Percentiles rank a stretch among this genome's conserved stretches.
Evolutionary conservation across 37 sponge, comb jelly and placozoan species (phyloP).

Genomic region (Sycon ciliatum): DNA sequence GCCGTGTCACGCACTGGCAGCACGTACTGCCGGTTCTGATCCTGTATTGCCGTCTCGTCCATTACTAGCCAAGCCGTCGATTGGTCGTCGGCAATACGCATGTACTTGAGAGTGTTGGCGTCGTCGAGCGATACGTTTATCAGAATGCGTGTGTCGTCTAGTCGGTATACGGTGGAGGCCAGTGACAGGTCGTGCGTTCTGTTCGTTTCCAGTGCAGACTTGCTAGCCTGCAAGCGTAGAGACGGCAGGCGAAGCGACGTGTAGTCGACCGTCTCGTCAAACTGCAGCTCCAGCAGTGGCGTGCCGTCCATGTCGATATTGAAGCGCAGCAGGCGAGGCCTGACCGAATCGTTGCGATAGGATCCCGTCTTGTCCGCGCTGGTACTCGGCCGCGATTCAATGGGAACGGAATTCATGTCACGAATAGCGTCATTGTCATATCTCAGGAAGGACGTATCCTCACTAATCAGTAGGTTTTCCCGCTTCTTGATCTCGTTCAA

Average conservation of each 20-base stretch:
- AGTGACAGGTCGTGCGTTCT: background rate
- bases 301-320: constrained; percentile 59
- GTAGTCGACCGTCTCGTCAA: constrained; percentile 67
- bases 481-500: constrained; percentile 68
- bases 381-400: background rate
- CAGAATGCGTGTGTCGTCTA: background rate
- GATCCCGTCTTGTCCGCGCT: constrained; percentile 30
- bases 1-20: constrained; percentile 61
- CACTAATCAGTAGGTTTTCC: constrained; percentile 43
- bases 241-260: constrained; percentile 50
- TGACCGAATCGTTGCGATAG: constrained; percentile 41
- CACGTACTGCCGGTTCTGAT: constrained; percentile 51
- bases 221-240: constrained; percentile 40
- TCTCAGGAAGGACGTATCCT: constrained; percentile 35
- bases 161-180: background rate
- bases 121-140: background rate
- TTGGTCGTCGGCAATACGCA: background rate
- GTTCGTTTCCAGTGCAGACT: background rate
- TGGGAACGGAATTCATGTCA: constrained; percentile 62
- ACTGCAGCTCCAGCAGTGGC: constrained; percentile 42
- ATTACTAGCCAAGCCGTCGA: constrained; percentile 62
- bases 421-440: constrained; percentile 37
- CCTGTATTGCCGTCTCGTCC: constrained; percentile 49
- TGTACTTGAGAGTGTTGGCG: constrained; percentile 5
- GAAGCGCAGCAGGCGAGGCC: constrained; percentile 46